A percentile compares a stretch with the other conserved stretches of the same genome.
phyloP scores from a whole-genome alignment of 1,140 invertebrate species.

The Rhizoglyphus robini region DNA sequence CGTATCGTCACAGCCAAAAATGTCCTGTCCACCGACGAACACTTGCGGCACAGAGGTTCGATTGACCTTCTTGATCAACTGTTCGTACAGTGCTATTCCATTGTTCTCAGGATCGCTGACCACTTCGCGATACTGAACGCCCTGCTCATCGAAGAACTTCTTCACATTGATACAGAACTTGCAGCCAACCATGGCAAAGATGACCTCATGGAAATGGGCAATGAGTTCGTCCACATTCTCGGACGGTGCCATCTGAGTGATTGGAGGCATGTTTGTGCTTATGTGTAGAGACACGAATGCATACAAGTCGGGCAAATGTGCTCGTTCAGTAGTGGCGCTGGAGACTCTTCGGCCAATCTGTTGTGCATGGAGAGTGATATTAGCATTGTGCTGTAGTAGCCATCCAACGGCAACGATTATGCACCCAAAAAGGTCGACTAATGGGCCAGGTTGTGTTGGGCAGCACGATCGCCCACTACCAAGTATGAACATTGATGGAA shows the following conservation, averaged over 20 bases:
- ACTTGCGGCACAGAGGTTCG: conserved; percentile 48
- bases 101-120: conserved; percentile 33
- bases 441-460: too few species aligned
- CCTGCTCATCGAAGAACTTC: conserved; percentile 31
- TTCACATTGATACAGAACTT: conserved; percentile 29
- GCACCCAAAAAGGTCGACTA: too few species aligned
- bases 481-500: too few species aligned
- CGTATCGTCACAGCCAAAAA: conserved; percentile 43
- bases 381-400: too few species aligned
- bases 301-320: too few species aligned
- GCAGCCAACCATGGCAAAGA: background rate
- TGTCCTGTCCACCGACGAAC: conserved; percentile 43
- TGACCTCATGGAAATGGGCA: background rate
- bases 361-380: too few species aligned
- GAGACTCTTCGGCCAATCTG: too few species aligned
- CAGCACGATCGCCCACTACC: too few species aligned
- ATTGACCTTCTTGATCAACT: conserved; percentile 36
- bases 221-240: background rate
- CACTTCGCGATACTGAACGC: background rate
- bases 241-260: background rate
- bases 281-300: too few species aligned
- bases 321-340: too few species aligned
- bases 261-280: background rate
- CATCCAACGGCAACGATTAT: too few species aligned
- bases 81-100: conserved; percentile 37